Percentiles rank a stretch among this genome's conserved stretches.
These are phyloP conservation scores for Sminthurinus signatus DNA, from an alignment of 1,140 invertebrate species.

Conservation along the genomic window DNA sequence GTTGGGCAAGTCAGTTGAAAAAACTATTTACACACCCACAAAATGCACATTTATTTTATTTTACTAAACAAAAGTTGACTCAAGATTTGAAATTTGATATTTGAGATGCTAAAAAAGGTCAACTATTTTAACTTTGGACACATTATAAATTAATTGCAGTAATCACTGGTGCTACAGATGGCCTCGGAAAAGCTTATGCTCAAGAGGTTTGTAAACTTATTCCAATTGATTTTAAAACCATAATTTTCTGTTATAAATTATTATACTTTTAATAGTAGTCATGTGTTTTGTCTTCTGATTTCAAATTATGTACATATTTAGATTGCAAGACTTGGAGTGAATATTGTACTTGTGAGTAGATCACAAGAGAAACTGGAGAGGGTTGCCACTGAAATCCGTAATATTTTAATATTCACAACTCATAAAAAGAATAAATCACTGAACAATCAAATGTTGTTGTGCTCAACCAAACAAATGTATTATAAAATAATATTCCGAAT, in stretches of 20 bases:
- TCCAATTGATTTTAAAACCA: background rate
- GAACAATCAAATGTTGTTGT: background rate
- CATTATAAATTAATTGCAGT: slow-evolving; percentile 4
- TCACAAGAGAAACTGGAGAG: slow-evolving; percentile 50
- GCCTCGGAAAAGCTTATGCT: slow-evolving; percentile 29
- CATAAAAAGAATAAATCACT: background rate
- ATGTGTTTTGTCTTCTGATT: too few species aligned
- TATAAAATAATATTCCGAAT: background rate
- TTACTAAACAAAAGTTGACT: background rate
- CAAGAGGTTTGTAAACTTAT: too few species aligned
- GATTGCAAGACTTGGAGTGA: slow-evolving; percentile 45
- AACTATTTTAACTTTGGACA: background rate
- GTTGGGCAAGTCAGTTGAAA: slow-evolving; percentile 47
- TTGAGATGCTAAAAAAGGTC: background rate
- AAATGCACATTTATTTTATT: background rate
- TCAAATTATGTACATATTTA: background rate
- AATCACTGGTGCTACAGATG: slow-evolving; percentile 31
- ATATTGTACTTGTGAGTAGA: slow-evolving; percentile 53
- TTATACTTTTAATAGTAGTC: too few species aligned
- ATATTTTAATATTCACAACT: slow-evolving; percentile 9
- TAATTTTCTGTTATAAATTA: background rate
- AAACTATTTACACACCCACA: too few species aligned
- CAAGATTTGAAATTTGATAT: background rate
- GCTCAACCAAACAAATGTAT: background rate
- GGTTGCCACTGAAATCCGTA: slow-evolving; percentile 50